These are phyloP conservation scores for Chamaetylas fuelleborni DNA, from an alignment of 2,113 vertebrate genomes.

Conservation along the genomic window DNA sequence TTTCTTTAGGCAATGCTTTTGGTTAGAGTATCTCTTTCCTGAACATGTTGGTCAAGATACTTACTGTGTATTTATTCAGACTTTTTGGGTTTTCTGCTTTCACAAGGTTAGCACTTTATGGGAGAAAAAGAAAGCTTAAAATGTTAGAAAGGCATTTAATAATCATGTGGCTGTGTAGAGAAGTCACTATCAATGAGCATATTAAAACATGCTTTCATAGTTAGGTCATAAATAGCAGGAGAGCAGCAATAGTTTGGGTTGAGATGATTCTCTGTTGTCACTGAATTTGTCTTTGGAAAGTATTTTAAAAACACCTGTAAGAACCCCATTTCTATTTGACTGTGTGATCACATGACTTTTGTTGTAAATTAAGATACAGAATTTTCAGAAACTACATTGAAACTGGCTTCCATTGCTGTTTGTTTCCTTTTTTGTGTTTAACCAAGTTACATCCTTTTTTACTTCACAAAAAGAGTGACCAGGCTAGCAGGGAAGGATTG, in stretches of 20 bases:
- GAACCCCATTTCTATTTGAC: neutral
- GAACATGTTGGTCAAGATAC: neutral
- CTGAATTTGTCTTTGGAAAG: neutral
- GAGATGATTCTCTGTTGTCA: neutral
- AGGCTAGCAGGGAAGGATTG: neutral
- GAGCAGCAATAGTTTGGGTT: neutral
- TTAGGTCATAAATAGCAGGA: neutral
- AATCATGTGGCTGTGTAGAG: neutral
- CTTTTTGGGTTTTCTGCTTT: neutral
- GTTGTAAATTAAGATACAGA: neutral
- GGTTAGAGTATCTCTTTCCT: neutral
- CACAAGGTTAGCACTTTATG: neutral
- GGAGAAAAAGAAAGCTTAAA: neutral
- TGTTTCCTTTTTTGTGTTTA: neutral
- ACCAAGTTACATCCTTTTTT: neutral
- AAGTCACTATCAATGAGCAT: neutral
- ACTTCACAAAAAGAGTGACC: neutral
- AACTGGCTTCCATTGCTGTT: neutral
- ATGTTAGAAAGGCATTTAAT: neutral
- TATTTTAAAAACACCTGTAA: neutral
- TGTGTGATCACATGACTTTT: neutral
- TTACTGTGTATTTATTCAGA: neutral
- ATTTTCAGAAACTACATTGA: neutral
- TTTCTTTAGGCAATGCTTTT: neutral
- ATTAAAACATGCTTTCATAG: neutral